Percentiles rank a stretch among this genome's conserved stretches.
These are phyloP conservation scores for Paramuricea clavata DNA, from an alignment of 92 coral and sea anemone genomes.

Conservation along the genomic window DNA sequence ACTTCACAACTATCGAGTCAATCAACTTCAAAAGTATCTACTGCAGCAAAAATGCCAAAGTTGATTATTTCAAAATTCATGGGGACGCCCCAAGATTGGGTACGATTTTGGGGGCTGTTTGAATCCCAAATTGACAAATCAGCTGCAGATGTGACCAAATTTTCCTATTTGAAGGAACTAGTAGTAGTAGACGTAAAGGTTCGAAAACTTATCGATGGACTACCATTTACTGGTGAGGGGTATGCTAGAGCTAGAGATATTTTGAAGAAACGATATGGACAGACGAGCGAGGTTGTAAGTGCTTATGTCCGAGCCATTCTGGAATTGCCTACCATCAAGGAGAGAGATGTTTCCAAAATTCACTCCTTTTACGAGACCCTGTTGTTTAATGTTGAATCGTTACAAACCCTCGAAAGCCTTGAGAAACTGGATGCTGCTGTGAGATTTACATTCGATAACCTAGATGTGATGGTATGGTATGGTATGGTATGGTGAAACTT, in stretches of 20 bases:
- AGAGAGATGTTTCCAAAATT: slow-evolving; percentile 59
- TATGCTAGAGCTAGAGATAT: slow-evolving; percentile 54
- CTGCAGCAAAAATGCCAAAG: background rate
- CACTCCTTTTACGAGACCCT: slow-evolving; percentile 71
- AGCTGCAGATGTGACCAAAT: too few species aligned
- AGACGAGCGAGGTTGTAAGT: slow-evolving; percentile 68
- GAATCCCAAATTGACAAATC: too few species aligned
- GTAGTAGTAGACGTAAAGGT: too few species aligned
- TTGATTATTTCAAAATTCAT: background rate
- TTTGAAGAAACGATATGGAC: slow-evolving; percentile 52
- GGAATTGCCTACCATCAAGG: slow-evolving; percentile 66
- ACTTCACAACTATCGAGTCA: background rate
- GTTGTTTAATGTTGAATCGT: slow-evolving; percentile 72
- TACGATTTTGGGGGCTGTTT: too few species aligned
- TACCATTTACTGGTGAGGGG: slow-evolving; percentile 71
- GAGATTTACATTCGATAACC: slow-evolving; percentile 62
- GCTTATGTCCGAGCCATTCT: slow-evolving; percentile 64
- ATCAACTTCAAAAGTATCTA: background rate
- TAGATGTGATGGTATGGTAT: too few species aligned
- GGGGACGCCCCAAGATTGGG: background rate
- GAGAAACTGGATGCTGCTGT: slow-evolving; percentile 41
- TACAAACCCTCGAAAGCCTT: slow-evolving; percentile 51
- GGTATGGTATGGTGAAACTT: too few species aligned
- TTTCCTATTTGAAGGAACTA: too few species aligned
- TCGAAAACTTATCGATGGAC: slow-evolving; percentile 47